Base-by-base conservation (phyloP, 2,888 invertebrate genomes). In the Caenorhabditis sinica region DNA sequence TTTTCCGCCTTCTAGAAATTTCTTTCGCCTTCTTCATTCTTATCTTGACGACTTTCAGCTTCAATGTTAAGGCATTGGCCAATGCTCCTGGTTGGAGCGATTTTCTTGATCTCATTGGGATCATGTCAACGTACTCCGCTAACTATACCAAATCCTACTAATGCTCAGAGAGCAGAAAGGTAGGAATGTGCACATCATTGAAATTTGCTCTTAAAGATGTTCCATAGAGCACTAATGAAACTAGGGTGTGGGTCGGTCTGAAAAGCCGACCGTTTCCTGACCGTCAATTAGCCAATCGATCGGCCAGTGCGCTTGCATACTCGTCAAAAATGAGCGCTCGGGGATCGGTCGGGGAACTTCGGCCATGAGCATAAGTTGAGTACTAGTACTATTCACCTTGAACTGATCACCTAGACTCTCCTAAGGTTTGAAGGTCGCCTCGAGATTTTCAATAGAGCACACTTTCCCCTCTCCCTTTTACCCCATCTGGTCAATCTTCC, bases 1-100 rank as follows among this genome's bases (percentile, higher is more conserved):
- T 30, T 58, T 58, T 30, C n/a, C 25, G 15, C 15, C 30, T 53
- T 69, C 69, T 69, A 13, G 30, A 69, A 9, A 4, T 69, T 53
- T 53, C 40, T 13, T 30, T 69, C 28, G 28, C 20, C 63, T 36
- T 33, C 56, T 56, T 28, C 17, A 2, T 53, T 53, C n/a, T 25
- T 3, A 11, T 49, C 17, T 25, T n/a, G n/a, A n/a, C n/a, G 25
- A 15, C 15, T 56, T 28, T 56, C 56, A 56, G 56, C 28, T 56
- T 20, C 17, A 20, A 68, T 63, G 36, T n/a, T 68, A 15, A 17
- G 15, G 45, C 33, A 36, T 36, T 33, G 60, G 33, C n/a, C 20
- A 30, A 60, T n/a, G 60, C 36, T 60, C n/a, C 20, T 60, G n/a
- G 23, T 56, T 15, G 56, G 56, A 28, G 56, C 56, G 17, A n/a